These are phyloP conservation scores for Brachyhypopomus gauderio DNA, from an alignment of 2,113 vertebrate species.

Conservation along the genomic window DNA sequence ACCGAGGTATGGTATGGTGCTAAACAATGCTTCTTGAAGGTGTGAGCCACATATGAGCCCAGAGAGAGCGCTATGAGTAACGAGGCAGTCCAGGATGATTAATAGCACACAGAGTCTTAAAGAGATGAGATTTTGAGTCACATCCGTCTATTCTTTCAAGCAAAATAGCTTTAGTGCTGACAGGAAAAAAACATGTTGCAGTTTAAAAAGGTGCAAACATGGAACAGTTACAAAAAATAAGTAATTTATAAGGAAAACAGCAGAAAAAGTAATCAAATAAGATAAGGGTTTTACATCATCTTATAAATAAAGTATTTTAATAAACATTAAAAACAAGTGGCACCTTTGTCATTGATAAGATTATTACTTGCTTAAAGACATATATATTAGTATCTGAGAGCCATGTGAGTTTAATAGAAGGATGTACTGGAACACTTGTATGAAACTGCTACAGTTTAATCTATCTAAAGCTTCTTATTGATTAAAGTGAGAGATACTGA, in stretches of 20 bases:
- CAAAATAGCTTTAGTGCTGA: not conserved
- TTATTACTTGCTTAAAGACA: too few species aligned
- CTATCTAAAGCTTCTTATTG: slow-evolving; percentile 9
- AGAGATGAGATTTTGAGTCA: not conserved
- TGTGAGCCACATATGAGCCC: slow-evolving; percentile 10
- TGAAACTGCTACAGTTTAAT: slow-evolving; percentile 11
- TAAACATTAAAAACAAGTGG: too few species aligned
- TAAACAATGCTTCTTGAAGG: not conserved
- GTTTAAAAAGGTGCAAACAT: not conserved
- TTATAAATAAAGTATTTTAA: too few species aligned
- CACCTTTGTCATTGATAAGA: too few species aligned
- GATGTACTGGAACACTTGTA: not conserved
- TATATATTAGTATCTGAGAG: too few species aligned
- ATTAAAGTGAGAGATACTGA: not conserved
- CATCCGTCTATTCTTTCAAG: not conserved
- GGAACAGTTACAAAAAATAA: too few species aligned
- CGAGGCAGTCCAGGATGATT: slow-evolving; percentile 29
- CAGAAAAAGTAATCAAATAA: too few species aligned
- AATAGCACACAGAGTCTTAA: slow-evolving; percentile 26
- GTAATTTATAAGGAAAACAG: not conserved
- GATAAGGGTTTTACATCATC: too few species aligned
- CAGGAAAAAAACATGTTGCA: not conserved
- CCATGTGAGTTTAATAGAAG: too few species aligned
- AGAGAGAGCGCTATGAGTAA: slow-evolving; percentile 13
- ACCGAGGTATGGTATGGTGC: not conserved